These are phyloP conservation scores for Lomographa bimaculata DNA, from an alignment of 2,888 invertebrate species.

Conservation along the genomic window DNA sequence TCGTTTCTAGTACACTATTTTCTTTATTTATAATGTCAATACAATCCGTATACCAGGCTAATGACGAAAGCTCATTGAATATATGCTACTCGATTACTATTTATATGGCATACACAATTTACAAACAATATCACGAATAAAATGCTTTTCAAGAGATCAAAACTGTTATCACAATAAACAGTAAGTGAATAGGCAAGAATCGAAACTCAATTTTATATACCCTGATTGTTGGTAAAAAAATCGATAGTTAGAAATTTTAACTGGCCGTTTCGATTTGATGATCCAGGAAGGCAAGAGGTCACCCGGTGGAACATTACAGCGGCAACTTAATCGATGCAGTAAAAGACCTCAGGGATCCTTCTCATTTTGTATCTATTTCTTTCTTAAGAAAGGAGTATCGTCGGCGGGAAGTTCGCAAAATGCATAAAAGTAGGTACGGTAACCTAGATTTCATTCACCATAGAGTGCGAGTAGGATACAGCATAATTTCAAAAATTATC, in stretches of 20 bases:
- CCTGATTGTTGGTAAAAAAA: constrained; percentile 34
- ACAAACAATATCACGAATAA: constrained; percentile 39
- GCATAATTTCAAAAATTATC: too few relatives aligned
- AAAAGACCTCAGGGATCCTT: too few relatives aligned
- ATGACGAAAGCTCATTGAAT: constrained; percentile 78
- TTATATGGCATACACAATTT: constrained; percentile 58
- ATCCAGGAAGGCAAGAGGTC: constrained; percentile 5
- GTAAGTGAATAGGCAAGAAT: constrained; percentile 17
- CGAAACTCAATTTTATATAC: constrained; percentile 30
- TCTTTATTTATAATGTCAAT: constrained; percentile 46
- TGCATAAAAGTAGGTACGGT: too few relatives aligned
- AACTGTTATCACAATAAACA: constrained; percentile 10
- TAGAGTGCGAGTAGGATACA: too few relatives aligned
- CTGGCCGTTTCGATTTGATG: constrained; percentile 33
- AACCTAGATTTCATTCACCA: too few relatives aligned
- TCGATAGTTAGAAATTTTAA: constrained; percentile 15
- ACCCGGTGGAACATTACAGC: too few relatives aligned
- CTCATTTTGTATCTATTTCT: too few relatives aligned
- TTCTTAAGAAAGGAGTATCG: too few relatives aligned
- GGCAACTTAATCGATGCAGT: too few relatives aligned
- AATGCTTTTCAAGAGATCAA: constrained; percentile 25
- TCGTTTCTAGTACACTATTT: constrained; percentile 59
- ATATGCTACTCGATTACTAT: constrained; percentile 61
- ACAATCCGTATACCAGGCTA: constrained; percentile 73
- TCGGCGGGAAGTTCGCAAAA: too few relatives aligned